Base-by-base conservation (phyloP, 2,113 vertebrate genomes). In the Callipepla squamata region DNA sequence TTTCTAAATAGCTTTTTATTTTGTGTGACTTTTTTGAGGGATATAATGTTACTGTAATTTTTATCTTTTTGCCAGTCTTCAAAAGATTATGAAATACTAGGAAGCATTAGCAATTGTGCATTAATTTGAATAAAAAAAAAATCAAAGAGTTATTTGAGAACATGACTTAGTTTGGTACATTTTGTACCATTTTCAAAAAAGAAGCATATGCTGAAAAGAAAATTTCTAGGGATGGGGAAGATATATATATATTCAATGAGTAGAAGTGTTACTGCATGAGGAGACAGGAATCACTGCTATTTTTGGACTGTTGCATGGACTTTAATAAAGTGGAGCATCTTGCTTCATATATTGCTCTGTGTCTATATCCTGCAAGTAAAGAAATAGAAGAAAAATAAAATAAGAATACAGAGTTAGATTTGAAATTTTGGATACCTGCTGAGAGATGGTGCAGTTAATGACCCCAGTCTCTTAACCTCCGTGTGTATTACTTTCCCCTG, bases 71-170 rank as follows among this genome's bases (percentile, higher is more conserved):
- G 62, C 63, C 59, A 89, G 50, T 63, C 47, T 91, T 77, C 77
- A 63, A 74, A 82, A 82, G 68, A 23, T 57, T 93, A 28, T 62
- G 80, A 85, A 79, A 87, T 74, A 77, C 40, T 85, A 63, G 59
- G 36, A 57, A 93, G 42, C 17, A 19, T 66, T 79, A 82, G 62
- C 13, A 58, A 38, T 66, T 86, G 80, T 47, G 55, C 34, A 73
- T 93, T 82, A 50, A 82, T 89, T 87, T 92, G 59, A 85, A 94
- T 92, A 18, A 74, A 80, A 82, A 65, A 65, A 73, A 88, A 89
- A 36, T 61, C 59, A 85, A 10, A 40, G 76, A 74, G 40, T 68
- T 53, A 80, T 89, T 8, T 62, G 45, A 82, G 62, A 87, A 79
- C 17, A 28, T n/a, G 45, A 42, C 8, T 69, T 36, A 48, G 26